Percentiles rank a stretch among this genome's conserved stretches.
Conservation (phyloP, 2,113 vertebrate species). For the Cyprinodon variegatus region DNA sequence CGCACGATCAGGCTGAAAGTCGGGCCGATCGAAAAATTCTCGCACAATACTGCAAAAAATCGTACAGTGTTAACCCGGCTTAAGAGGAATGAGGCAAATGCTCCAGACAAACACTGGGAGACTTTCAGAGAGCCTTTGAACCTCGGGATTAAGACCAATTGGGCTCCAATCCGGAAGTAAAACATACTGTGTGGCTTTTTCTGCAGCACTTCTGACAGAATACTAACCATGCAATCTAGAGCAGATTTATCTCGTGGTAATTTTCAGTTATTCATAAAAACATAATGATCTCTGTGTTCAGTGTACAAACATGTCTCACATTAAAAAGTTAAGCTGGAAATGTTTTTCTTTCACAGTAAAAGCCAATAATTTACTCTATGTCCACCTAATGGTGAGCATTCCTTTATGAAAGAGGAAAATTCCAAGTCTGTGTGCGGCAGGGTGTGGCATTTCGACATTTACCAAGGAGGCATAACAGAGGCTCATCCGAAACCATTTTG, state of each 20-base stretch:
- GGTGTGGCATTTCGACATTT: background rate
- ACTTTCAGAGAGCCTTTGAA: background rate
- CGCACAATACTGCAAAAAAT: too few relatives aligned
- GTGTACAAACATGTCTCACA: background rate
- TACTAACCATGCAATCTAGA: too few relatives aligned
- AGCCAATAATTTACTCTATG: background rate
- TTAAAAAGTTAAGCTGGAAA: background rate
- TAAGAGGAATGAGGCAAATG: background rate
- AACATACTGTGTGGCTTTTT: too few relatives aligned
- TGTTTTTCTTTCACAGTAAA: background rate
- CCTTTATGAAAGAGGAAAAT: background rate
- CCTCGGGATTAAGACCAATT: background rate
- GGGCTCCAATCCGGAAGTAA: too few relatives aligned
- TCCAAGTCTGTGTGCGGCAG: background rate
- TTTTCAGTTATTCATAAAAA: background rate
- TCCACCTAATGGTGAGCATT: background rate
- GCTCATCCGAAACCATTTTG: background rate
- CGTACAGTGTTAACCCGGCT: too few relatives aligned
- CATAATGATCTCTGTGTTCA: background rate
- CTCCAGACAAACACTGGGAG: background rate
- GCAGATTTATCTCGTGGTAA: background rate
- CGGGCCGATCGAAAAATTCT: too few relatives aligned
- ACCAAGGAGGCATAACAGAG: background rate
- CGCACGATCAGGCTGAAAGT: too few relatives aligned
- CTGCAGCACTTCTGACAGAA: too few relatives aligned